phyloP scores from a whole-genome alignment of 1,140 invertebrate genomes.

The Drosophila repletoides region DNA sequence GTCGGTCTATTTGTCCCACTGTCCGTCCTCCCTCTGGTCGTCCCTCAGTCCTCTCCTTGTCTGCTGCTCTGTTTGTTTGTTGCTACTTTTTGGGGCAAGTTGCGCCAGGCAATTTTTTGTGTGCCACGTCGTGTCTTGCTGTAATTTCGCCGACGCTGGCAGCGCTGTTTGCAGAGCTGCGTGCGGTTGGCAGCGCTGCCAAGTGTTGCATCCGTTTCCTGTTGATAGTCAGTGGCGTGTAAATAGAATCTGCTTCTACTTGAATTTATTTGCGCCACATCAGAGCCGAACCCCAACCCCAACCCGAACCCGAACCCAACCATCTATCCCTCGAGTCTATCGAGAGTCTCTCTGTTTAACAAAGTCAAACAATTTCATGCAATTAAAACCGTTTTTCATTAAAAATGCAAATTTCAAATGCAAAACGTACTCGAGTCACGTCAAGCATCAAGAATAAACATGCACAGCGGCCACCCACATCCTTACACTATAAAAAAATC shows the following conservation, averaged over 20 bases:
- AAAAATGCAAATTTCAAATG: constrained; percentile 80
- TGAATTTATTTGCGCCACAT: constrained; percentile 60
- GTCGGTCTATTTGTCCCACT: constrained; percentile 1
- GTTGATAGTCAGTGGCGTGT: constrained; percentile 74
- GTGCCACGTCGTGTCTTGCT: constrained; percentile 64
- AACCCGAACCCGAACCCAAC: neutral
- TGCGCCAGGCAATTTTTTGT: constrained; percentile 53
- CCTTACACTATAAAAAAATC: too few species aligned
- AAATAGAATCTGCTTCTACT: constrained; percentile 69
- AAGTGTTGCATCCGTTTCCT: constrained; percentile 74
- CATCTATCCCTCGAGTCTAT: constrained; percentile 18
- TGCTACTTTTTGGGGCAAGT: constrained; percentile 62
- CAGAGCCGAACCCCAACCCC: neutral
- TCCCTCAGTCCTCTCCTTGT: neutral
- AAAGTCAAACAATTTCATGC: constrained; percentile 80
- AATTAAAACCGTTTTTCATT: constrained; percentile 80
- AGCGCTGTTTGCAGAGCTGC: constrained; percentile 16
- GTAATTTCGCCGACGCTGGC: constrained; percentile 47
- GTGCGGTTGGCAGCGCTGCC: constrained; percentile 71
- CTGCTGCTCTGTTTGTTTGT: constrained; percentile 48
- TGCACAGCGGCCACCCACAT: constrained; percentile 7
- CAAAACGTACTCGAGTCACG: constrained; percentile 75
- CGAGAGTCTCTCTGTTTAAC: constrained; percentile 65
- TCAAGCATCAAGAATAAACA: constrained; percentile 57
- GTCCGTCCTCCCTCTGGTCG: neutral